Evolutionary conservation across 2,888 invertebrate genomes (phyloP).

Genomic region (Rhamphomyia laevipes): DNA sequence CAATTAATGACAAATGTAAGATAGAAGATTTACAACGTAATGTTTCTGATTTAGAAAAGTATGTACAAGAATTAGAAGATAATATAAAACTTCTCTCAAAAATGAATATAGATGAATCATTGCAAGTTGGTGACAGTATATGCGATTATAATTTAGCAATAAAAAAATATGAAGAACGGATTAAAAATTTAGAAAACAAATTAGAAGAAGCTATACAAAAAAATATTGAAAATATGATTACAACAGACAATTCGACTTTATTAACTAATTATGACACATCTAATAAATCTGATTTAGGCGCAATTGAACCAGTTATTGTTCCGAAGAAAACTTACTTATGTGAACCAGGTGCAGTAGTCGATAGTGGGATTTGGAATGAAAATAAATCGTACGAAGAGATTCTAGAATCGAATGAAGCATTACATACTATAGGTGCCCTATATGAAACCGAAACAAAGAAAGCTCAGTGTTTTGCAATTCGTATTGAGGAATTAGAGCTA

Average conservation of each 20-base stretch:
- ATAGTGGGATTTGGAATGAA: slow-evolving; percentile 49
- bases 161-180: no score
- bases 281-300: slow-evolving; percentile 11
- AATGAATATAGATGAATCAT: slow-evolving; percentile 17
- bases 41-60: slow-evolving; percentile 34
- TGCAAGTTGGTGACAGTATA: no score
- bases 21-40: slow-evolving; percentile 33
- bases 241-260: no score
- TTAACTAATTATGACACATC: no score
- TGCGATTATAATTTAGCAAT: no score
- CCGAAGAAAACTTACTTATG: slow-evolving; percentile 46
- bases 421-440: no score
- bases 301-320: slow-evolving; percentile 38
- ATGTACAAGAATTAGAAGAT: slow-evolving; percentile 33
- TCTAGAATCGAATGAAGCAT: no score
- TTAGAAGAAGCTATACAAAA: no score
- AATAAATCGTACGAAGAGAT: slow-evolving; percentile 35
- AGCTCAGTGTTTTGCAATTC: slow-evolving; percentile 12
- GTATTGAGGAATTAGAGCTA: slow-evolving; percentile 45
- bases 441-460: no score
- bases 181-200: no score
- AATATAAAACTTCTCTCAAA: slow-evolving; percentile 26
- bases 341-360: slow-evolving; percentile 34
- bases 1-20: slow-evolving; percentile 14
- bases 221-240: no score